Evolutionary conservation across 2,797 vertebrate genomes (phyloP).

Genomic region (Antennarius maculatus): DNA sequence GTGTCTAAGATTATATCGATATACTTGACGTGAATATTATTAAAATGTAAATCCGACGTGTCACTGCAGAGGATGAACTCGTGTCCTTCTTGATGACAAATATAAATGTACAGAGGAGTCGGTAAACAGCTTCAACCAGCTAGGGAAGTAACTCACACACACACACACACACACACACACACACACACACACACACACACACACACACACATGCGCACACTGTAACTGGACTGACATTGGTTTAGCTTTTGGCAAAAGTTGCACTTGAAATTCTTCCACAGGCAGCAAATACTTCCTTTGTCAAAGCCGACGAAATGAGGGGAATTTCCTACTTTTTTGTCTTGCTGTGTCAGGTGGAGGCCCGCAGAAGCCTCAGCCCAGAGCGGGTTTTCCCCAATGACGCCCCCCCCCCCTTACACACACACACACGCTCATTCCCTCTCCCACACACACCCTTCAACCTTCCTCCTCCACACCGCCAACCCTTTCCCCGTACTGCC

Average conservation of each 20-base stretch:
- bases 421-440: constrained; percentile 9
- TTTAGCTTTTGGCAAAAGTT: constrained; percentile 30
- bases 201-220: constrained; percentile 9
- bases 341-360: constrained; percentile 72
- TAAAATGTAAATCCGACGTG: constrained; percentile 44
- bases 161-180: constrained; percentile 3
- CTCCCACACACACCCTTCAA: constrained; percentile 22
- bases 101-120: constrained; percentile 7
- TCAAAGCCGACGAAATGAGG: constrained; percentile 64
- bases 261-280: constrained; percentile 54
- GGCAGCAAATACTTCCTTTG: constrained; percentile 68
- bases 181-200: constrained; percentile 14
- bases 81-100: constrained; percentile 8
- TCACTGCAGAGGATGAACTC: background rate
- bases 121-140: constrained; percentile 11
- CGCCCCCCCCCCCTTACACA: constrained; percentile 8
- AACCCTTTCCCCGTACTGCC: constrained; percentile 26
- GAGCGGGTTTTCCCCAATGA: constrained; percentile 68
- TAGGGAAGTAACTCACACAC: too few relatives aligned
- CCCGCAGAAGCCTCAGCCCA: constrained; percentile 72
- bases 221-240: background rate
- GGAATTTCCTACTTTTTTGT: constrained; percentile 73
- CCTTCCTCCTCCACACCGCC: constrained; percentile 20
- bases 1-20: constrained; percentile 52
- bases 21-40: constrained; percentile 21